Evolutionary conservation across 2,888 invertebrate species (phyloP).

Genomic region (Netelia melanura): DNA sequence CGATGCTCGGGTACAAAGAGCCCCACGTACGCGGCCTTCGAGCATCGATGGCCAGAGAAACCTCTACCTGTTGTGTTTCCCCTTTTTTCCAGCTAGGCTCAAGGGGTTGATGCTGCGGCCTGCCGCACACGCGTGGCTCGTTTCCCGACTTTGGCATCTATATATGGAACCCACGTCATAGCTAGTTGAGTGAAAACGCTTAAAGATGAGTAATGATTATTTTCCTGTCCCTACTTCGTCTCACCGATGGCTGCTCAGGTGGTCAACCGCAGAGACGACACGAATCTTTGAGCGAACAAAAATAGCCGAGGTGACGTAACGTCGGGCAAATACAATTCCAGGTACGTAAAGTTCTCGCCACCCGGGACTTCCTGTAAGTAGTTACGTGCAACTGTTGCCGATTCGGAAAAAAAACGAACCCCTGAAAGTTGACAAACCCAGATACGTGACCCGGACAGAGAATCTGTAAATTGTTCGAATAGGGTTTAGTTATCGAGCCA

Average conservation of each 20-base stretch:
- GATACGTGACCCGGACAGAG: conserved; percentile 73
- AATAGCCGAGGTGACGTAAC: conserved; percentile 13
- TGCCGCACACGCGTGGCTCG: conserved; percentile 30
- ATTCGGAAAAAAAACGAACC: conserved; percentile 30
- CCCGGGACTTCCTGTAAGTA: conserved; percentile 35
- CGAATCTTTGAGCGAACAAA: conserved; percentile 26
- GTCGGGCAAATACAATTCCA: conserved; percentile 24
- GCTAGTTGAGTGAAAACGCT: conserved; percentile 48
- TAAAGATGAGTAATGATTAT: conserved; percentile 58
- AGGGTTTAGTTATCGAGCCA: conserved; percentile 42
- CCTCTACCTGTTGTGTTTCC: conserved; percentile 39
- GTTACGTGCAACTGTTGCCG: conserved; percentile 69
- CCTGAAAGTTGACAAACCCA: conserved; percentile 39
- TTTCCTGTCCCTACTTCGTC: conserved; percentile 20
- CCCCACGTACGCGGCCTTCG: conserved; percentile 55
- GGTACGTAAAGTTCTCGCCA: conserved; percentile 27
- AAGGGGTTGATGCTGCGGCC: conserved; percentile 38
- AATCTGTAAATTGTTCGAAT: conserved; percentile 68
- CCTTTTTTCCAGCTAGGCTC: conserved; percentile 38
- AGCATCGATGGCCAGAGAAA: conserved; percentile 40
- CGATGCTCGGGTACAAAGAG: conserved; percentile 51
- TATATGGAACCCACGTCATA: conserved; percentile 17
- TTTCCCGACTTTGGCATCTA: conserved; percentile 26
- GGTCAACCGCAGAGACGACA: conserved; percentile 33
- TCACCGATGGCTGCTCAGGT: conserved; percentile 3